Conservation (phyloP, 2,888 invertebrate species). For the Anagyrus pseudococci region DNA sequence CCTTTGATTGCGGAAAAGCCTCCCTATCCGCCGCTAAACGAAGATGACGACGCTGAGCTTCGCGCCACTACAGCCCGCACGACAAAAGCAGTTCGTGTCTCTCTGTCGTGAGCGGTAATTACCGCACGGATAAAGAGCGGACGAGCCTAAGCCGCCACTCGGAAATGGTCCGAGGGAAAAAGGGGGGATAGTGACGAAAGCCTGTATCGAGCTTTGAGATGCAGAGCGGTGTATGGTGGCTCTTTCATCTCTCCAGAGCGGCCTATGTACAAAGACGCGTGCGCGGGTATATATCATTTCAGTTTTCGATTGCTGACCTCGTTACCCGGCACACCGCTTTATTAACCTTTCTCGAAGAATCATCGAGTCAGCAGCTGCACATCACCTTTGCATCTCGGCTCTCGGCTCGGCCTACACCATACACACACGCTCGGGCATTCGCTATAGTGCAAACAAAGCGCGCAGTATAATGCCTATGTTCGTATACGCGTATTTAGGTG, state of each 20-base stretch:
- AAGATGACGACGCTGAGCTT: not conserved
- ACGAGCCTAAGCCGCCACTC: no score
- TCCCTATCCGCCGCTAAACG: not conserved
- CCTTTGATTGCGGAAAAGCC: constrained; percentile 23
- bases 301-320: constrained; percentile 35
- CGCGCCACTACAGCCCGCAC: no score
- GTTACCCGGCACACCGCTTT: constrained; percentile 27
- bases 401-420: no score
- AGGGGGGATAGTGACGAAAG: not conserved
- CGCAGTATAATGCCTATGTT: no score
- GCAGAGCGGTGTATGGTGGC: constrained; percentile 46
- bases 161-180: not conserved
- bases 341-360: constrained; percentile 36
- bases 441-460: no score
- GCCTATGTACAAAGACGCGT: not conserved
- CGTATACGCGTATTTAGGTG: no score
- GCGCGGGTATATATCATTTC: constrained; percentile 28
- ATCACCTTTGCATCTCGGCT: not conserved
- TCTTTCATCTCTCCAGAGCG: constrained; percentile 30
- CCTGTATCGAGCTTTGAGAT: constrained; percentile 41
- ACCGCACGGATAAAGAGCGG: constrained; percentile 2
- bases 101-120: constrained; percentile 35
- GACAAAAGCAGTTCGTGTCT: no score
- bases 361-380: constrained; percentile 28
- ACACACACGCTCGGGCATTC: no score